Conservation (phyloP, 2,888 invertebrate species). For the Megastigmus dorsalis region DNA sequence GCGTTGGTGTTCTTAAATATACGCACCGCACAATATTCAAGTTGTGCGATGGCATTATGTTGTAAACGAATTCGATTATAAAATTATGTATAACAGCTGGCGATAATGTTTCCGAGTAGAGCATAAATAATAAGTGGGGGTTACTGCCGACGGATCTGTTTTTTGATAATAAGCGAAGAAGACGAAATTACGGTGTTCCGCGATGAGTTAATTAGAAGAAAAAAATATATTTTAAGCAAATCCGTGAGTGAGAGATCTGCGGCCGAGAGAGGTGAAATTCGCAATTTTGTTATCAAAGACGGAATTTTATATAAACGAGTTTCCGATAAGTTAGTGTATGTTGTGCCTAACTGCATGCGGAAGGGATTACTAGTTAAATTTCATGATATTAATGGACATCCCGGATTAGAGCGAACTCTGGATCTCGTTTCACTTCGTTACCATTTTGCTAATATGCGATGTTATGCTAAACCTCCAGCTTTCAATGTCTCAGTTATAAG, state of each 20-base stretch:
- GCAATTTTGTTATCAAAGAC: neutral
- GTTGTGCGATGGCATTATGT: constrained; percentile 8
- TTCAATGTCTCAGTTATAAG: too few relatives aligned
- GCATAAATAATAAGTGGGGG: too few relatives aligned
- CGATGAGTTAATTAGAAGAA: neutral
- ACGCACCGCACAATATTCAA: constrained; percentile 52
- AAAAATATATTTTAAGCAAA: neutral
- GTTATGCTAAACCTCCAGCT: too few relatives aligned
- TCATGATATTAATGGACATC: constrained; percentile 57
- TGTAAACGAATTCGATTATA: neutral
- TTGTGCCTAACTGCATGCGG: constrained; percentile 29
- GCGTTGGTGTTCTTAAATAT: constrained; percentile 54
- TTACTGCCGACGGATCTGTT: too few relatives aligned
- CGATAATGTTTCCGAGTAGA: too few relatives aligned
- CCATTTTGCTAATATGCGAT: constrained; percentile 55
- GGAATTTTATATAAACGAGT: neutral
- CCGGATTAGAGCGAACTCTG: constrained; percentile 53
- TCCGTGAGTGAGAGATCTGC: neutral
- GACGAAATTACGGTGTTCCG: neutral
- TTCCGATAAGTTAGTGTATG: constrained; percentile 18
- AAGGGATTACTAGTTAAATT: constrained; percentile 43
- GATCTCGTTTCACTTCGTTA: constrained; percentile 49
- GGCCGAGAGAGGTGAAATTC: neutral
- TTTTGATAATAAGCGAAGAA: too few relatives aligned
- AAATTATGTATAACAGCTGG: neutral